A percentile compares a stretch with the other conserved stretches of the same genome.
Evolutionary conservation across 2,797 vertebrate species (phyloP).

Genomic region (Hapalemur alaotrensis): DNA sequence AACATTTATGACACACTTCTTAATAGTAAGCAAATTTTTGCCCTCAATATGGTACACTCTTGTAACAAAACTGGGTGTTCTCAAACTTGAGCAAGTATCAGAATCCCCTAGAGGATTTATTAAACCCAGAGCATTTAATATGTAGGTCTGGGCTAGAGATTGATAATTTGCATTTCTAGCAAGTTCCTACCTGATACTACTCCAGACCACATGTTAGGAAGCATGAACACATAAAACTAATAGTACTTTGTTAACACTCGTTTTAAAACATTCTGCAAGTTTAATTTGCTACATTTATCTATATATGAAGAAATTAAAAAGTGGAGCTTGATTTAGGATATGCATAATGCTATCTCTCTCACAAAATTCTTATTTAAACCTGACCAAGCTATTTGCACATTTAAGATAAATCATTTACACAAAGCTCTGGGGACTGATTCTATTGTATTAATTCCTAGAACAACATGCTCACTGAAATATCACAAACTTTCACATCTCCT

Average conservation of each 20-base stretch:
- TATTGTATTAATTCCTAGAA: slow-evolving; percentile 39
- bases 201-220: not conserved
- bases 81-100: not conserved
- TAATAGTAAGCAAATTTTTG: not conserved
- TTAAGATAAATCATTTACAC: slow-evolving; percentile 54
- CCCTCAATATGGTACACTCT: fast-evolving
- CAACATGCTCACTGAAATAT: slow-evolving; percentile 50
- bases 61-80: not conserved
- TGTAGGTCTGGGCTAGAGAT: not conserved
- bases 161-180: not conserved
- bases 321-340: not conserved
- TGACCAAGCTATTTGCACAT: slow-evolving; percentile 17
- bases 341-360: not conserved
- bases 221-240: not conserved
- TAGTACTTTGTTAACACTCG: not conserved
- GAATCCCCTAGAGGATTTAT: not conserved
- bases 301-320: not conserved
- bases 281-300: not conserved
- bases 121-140: not conserved
- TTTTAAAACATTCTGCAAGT: not conserved
- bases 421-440: slow-evolving; percentile 25
- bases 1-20: not conserved
- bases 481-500: slow-evolving; percentile 36
- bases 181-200: not conserved
- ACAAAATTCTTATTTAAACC: slow-evolving; percentile 50